Conservation (phyloP, 1,140 invertebrate genomes). For the Coboldia fuscipes region DNA sequence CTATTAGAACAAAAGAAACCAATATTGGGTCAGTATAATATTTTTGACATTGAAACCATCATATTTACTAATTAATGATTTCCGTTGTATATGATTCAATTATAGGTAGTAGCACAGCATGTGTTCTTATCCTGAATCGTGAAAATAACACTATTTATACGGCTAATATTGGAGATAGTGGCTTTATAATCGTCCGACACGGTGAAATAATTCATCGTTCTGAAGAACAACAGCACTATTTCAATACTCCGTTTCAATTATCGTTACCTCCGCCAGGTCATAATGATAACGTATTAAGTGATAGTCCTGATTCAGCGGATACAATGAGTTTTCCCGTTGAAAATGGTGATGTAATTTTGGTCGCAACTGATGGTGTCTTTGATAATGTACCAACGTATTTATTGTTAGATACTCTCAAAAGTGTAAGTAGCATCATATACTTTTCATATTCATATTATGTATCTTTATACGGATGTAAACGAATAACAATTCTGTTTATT, state of each 20-base stretch:
- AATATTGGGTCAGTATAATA: conserved; percentile 46
- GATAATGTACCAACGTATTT: conserved; percentile 89
- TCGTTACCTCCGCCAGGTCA: conserved; percentile 79
- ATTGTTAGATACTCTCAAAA: conserved; percentile 28
- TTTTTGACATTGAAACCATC: not conserved
- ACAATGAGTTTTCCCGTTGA: conserved; percentile 77
- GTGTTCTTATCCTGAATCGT: conserved; percentile 80
- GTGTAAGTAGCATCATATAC: conserved; percentile 10
- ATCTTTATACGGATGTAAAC: conserved; percentile 9
- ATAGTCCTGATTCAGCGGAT: conserved; percentile 81
- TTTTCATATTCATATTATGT: conserved; percentile 1
- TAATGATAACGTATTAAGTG: conserved; percentile 61
- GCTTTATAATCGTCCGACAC: conserved; percentile 77
- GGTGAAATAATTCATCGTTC: conserved; percentile 76
- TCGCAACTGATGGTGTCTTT: conserved; percentile 95
- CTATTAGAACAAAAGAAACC: conserved; percentile 78
- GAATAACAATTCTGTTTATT: not conserved
- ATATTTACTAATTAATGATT: not conserved
- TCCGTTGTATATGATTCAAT: conserved; percentile 6
- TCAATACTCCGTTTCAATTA: conserved; percentile 95
- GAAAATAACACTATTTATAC: conserved; percentile 77
- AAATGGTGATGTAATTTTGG: conserved; percentile 84
- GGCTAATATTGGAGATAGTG: conserved; percentile 96
- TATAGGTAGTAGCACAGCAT: conserved; percentile 88
- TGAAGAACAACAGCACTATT: conserved; percentile 94